Base-by-base conservation (phyloP, 2,113 vertebrate genomes). In the Acrocephalus arundinaceus region DNA sequence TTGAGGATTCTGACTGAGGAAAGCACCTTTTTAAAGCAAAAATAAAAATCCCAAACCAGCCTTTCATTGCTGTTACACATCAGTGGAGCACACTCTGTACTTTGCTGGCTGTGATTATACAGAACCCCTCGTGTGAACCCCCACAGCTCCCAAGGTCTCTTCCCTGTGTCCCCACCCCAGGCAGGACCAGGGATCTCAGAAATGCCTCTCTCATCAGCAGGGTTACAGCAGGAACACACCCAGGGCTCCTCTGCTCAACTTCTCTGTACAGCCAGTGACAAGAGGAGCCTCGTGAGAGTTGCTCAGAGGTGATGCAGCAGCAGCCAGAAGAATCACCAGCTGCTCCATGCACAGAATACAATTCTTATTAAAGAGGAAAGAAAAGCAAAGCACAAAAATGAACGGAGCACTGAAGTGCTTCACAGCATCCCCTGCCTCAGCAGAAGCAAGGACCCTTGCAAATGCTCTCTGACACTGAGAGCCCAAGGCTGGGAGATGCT, bases 291-390 rank as follows among this genome's bases (percentile, higher is more conserved):
- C 63, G 27, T 0, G 24, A 80, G 84, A 55, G 31, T 10, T 33
- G 51, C 87, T 94, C 10, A 11, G 58, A 92, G 89, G 83, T 83
- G 91, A 80, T 8, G 11, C 1, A 0, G 91, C 83, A 86, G 91
- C 91, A 90, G 86, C 61, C 58, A 82, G 51, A 66, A 92, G 74
- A 89, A 89, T 78, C 41, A 57, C 73, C 87, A 86, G 89, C 80
- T 87, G 86, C 80, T 91, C 65, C 58, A 70, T 1, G 10, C 57
- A 16, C 5, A 7, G 58, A 88, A 86, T 66, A 48, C 67, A 55
- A 73, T 70, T 76, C 75, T 30, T 33, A 77, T 54, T 86, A 76
- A 83, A 85, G 27, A 13, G 15, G 19, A 13, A 2, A 54, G 33
- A 27, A 78, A 24, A 46, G 7, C n/a, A 74, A 87, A 87, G 37